Evolutionary conservation across 1,140 invertebrate genomes (phyloP), one percentile per base, ranked within the genome.

Genomic region (Cotesia chilonis): DNA sequence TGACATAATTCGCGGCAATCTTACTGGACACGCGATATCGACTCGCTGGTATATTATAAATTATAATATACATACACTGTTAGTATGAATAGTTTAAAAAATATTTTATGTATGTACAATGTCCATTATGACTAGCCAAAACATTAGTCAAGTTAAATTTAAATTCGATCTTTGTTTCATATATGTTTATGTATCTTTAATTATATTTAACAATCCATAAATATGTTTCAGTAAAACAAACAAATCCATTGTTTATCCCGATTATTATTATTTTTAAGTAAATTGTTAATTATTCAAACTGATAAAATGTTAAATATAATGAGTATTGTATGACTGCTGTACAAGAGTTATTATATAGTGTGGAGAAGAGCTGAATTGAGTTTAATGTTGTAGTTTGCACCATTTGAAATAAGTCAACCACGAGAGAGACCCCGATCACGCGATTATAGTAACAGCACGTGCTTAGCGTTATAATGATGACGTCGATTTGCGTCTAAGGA

Each of bases 381-480:
- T 41, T 17, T 47, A 6, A 5, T 12, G 20, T 10, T 1, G 14
- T 28, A 14, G 38, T n/a, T 67, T 28, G 51, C 3, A 55, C 37
- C 66, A 35, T 68, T 68, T 68, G 52, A 66, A 47, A 7, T 35
- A 66, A 68, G 51, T 68, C 41, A 68, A 68, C 52, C 51, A 36
- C 52, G 10, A 63, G 41, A 65, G 4, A 68, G 66, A 68, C 66
- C 66, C 52, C 12, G 66, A 68, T 68, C 66, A 68, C 66, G 66
- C 66, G 66, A 68, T 51, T 28, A 4, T 55, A 28, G 66, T 68
- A 28, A n/a, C 51, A 68, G 66, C 66, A 68, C 66, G 66, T 68
- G 66, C 66, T 68, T 17, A 12, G 66, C 37, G 66, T 68, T 68
- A 55, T 68, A 68, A 68, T 55, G 66, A 68, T n/a, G n/a, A n/a